Percentiles rank a stretch among this genome's conserved stretches.
These are phyloP conservation scores for Anthophora plumipes DNA, from an alignment of 2,888 invertebrate genomes.

Conservation along the genomic window DNA sequence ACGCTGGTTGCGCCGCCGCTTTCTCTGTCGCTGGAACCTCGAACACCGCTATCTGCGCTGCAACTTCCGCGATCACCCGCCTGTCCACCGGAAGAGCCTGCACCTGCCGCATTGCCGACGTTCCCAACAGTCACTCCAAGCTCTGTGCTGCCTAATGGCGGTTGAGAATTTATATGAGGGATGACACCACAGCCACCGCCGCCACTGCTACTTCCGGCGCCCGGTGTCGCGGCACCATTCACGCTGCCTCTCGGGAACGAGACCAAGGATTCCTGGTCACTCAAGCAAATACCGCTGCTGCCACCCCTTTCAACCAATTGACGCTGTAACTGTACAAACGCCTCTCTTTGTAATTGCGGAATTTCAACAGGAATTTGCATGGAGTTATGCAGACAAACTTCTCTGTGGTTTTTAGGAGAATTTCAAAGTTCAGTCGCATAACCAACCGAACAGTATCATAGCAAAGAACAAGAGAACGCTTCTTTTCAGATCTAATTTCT, in stretches of 20 bases:
- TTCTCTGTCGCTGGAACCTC: conserved; percentile 93
- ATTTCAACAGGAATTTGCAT: not conserved
- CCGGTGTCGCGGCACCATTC: conserved; percentile 86
- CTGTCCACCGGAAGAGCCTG: conserved; percentile 85
- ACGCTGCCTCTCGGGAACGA: conserved; percentile 88
- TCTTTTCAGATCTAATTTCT: too few relatives aligned
- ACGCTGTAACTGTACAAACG: conserved; percentile 78
- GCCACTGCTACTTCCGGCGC: conserved; percentile 81
- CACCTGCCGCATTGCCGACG: conserved; percentile 81
- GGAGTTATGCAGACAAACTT: too few relatives aligned
- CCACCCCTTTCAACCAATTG: conserved; percentile 89
- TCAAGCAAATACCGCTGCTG: conserved; percentile 87
- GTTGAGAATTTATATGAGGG: conserved; percentile 83
- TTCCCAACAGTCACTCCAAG: conserved; percentile 74
- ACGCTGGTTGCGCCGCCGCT: conserved; percentile 93
- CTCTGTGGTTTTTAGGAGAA: too few relatives aligned
- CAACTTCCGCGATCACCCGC: conserved; percentile 92
- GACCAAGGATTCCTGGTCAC: conserved; percentile 93
- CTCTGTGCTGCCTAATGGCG: conserved; percentile 81
- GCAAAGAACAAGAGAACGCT: too few relatives aligned
- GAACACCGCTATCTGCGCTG: conserved; percentile 94
- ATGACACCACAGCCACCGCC: conserved; percentile 82
- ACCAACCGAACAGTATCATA: too few relatives aligned
- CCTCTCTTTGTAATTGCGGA: not conserved
- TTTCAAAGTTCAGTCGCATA: too few relatives aligned